These are phyloP conservation scores for Leuciscus waleckii DNA, from an alignment of 2,797 vertebrate species.

Conservation along the genomic window DNA sequence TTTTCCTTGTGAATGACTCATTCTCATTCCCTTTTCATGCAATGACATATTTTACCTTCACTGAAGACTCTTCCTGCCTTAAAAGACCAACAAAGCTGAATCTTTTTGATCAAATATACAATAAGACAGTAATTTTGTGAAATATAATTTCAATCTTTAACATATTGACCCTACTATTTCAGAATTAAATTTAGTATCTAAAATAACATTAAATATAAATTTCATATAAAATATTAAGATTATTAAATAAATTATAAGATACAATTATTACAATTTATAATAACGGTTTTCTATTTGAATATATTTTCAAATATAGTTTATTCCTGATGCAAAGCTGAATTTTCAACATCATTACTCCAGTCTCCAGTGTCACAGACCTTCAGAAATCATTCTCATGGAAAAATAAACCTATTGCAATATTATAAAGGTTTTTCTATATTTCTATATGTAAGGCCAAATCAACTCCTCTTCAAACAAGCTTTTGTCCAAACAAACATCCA, in stretches of 20 bases:
- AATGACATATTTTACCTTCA: not conserved
- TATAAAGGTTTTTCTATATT: not conserved
- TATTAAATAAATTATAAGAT: not conserved
- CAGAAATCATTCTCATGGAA: not conserved
- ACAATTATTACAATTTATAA: not conserved
- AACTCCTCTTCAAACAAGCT: not conserved
- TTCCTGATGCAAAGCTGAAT: not conserved
- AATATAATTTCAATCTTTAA: not conserved
- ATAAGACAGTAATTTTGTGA: not conserved
- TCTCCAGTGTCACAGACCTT: not conserved
- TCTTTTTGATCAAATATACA: not conserved
- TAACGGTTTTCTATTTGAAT: not conserved
- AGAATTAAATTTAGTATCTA: not conserved
- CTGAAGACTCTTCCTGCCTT: not conserved
- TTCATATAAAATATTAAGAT: not conserved
- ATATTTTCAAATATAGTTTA: not conserved
- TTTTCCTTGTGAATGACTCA: not conserved
- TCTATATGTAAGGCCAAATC: not conserved
- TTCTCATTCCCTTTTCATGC: not conserved
- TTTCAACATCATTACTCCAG: not conserved
- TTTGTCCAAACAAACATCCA: not conserved
- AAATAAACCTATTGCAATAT: not conserved
- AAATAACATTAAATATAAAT: not conserved
- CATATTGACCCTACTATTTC: not conserved
- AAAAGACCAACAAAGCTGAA: not conserved